phyloP scores from a whole-genome alignment of 2,113 vertebrate species.

The Cynoglossus semilaevis region DNA sequence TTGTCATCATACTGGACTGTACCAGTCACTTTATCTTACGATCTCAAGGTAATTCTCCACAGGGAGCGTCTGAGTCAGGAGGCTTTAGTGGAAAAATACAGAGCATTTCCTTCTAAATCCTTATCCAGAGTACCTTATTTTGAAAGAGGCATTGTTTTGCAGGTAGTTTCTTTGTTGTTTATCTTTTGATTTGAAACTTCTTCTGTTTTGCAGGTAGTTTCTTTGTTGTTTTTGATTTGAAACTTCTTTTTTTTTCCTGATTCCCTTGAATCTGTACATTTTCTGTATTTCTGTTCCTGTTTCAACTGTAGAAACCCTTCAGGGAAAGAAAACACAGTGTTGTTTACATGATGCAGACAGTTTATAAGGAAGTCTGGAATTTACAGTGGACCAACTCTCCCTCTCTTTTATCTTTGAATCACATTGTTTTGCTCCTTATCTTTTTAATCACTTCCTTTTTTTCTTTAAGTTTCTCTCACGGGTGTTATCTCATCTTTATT shows the following conservation, averaged over 20 bases:
- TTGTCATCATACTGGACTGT: background rate
- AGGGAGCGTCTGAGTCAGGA: background rate
- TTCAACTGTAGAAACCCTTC: background rate
- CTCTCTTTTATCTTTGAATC: conserved; percentile 21
- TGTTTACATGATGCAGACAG: conserved; percentile 15
- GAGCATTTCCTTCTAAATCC: no score
- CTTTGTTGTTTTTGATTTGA: no score
- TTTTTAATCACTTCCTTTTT: conserved; percentile 19
- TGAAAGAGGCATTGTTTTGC: no score
- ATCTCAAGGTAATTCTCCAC: background rate
- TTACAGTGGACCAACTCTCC: conserved; percentile 33
- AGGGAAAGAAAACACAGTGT: background rate
- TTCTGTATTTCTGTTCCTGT: background rate
- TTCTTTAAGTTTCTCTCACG: conserved; percentile 13
- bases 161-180: no score
- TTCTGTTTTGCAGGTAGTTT: no score
- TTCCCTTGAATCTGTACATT: no score
- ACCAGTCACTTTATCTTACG: background rate
- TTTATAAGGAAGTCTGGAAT: conserved; percentile 30
- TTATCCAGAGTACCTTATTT: no score
- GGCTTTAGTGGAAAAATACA: background rate
- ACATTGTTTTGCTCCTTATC: conserved; percentile 16
- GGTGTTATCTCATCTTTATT: conserved; percentile 31
- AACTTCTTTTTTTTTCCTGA: no score
- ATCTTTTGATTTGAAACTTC: no score